Base-by-base conservation (phyloP, 2,797 vertebrate species). In the Acestrorhynchus altus region DNA sequence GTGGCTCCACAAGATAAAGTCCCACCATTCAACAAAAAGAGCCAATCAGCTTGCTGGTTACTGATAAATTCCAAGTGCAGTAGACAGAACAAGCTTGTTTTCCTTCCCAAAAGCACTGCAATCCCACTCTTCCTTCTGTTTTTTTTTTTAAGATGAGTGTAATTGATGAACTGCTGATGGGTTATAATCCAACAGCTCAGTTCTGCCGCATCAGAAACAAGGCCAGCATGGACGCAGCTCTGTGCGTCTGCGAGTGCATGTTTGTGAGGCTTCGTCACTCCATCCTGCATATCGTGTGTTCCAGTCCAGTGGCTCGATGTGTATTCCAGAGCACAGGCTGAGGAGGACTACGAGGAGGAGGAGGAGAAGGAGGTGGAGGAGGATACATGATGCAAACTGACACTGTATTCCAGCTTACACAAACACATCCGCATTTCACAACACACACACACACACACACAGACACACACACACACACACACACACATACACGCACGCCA, bases 281-380 rank as follows among this genome's bases (percentile, higher is more conserved):
- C 12, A 18, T 68, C 73, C 31, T 69, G 56, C 54, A 56, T 70
- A 75, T 80, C 65, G 54, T 26, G 35, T 52, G 56, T 80, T 75
- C 47, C 49, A 75, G 65, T 59, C 52, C 67, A 71, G 42, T 69
- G 49, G 1, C 59, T 61, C 40, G 16, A 56, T 64, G 57, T 65
- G n/a, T 15, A 75, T 59, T 42, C 26, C 39, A 59, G 42, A 35
- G 31, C 31, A 35, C 8, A 65, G 44, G 8, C 59, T 52, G 56
- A 24, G 7, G 9, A 52, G 22, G 42, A 76, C 18, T n/a, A n/a
- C n/a, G 31, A 35, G 31, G 31, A 35, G 22, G 16, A 74, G 51
- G 31, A 46, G 12, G 24, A 71, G 26, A 63, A 0, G 39, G 67
- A 1, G 39, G 24, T 73, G 31, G 20, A 65, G 35, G 18, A 64